Evolutionary conservation across 2,888 invertebrate species (phyloP), one percentile per base, ranked within the genome.

Genomic region (Coecobrya sp.): DNA sequence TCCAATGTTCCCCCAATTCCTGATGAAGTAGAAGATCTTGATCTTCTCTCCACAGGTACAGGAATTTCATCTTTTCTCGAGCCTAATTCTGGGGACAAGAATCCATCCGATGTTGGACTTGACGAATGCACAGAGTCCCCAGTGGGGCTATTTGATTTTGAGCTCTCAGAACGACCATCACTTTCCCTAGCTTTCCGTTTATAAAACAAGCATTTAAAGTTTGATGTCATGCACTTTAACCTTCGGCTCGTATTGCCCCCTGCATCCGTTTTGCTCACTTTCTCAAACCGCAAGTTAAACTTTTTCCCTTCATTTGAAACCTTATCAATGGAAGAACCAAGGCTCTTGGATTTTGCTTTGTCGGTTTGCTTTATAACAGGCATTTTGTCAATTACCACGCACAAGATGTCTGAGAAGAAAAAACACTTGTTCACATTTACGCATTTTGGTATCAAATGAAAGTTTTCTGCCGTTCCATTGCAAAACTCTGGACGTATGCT

Each of bases 151-250:
- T 86, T 91, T n/a, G 91, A 91, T 30, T 91, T 91, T 25, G 91
- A 91, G 30, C 91, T 91, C 36, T 91, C 91, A 5, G 91, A 91
- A 30, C 91, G 42, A 0, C 91, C 91, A 87, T 91, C 91, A 82
- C 91, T 91, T 22, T 86, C 86, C 3, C 89, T 49, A 16, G 70
- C 65, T 76, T 93, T 93, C 19, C 86, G 62, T 62, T 90, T 90
- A 27, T 86, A 86, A 55, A 93, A 91, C n/a, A 93, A 36, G n/a
- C 90, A 90, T 84, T 91, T 93, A n/a, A 93, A 85, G 68, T 90
- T 87, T 10, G 90, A 87, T 1, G 90, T 87, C 7, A 90, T 87
- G 59, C 90, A 82, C 27, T 87, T 93, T 19, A 93, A 42, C 73
- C 55, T 91, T 70, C 88, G 91, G 16, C 81, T 86, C 3, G 85